These are phyloP conservation scores for Strix uralensis DNA, from an alignment of 2,113 vertebrate species.

Conservation along the genomic window DNA sequence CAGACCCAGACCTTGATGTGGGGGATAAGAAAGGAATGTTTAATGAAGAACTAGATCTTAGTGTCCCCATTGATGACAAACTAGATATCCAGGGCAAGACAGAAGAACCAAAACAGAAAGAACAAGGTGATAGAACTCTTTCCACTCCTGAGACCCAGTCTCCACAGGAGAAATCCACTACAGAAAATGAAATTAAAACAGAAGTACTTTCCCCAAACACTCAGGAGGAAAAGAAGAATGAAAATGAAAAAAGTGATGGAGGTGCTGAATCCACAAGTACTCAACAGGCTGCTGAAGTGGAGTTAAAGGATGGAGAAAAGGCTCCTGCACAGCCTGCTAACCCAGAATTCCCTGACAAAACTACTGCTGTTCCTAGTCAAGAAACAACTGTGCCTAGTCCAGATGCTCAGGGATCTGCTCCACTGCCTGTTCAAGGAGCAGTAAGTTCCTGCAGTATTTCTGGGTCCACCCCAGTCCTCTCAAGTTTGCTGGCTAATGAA, in stretches of 20 bases:
- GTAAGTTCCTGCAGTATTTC: slow-evolving; percentile 70
- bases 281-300: slow-evolving; percentile 73
- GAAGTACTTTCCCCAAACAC: slow-evolving; percentile 71
- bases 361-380: slow-evolving; percentile 22
- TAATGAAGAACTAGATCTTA: slow-evolving; percentile 91
- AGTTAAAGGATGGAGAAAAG: slow-evolving; percentile 67
- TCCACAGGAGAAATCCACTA: slow-evolving; percentile 64
- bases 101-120: slow-evolving; percentile 65
- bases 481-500: slow-evolving; percentile 86
- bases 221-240: slow-evolving; percentile 71
- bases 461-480: slow-evolving; percentile 82
- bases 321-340: slow-evolving; percentile 19
- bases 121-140: slow-evolving; percentile 59
- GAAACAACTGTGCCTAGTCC: slow-evolving; percentile 60
- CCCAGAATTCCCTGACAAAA: slow-evolving; percentile 53
- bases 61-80: slow-evolving; percentile 85
- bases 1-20: slow-evolving; percentile 92
- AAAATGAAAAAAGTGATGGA: slow-evolving; percentile 64
- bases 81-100: slow-evolving; percentile 69
- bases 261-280: slow-evolving; percentile 31
- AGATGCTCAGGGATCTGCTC: slow-evolving; percentile 54
- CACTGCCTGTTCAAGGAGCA: slow-evolving; percentile 53
- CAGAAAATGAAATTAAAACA: slow-evolving; percentile 70
- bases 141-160: slow-evolving; percentile 43
- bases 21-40: slow-evolving; percentile 98